Base-by-base conservation (phyloP, 2,888 invertebrate species). In the Coelopa pilipes region DNA sequence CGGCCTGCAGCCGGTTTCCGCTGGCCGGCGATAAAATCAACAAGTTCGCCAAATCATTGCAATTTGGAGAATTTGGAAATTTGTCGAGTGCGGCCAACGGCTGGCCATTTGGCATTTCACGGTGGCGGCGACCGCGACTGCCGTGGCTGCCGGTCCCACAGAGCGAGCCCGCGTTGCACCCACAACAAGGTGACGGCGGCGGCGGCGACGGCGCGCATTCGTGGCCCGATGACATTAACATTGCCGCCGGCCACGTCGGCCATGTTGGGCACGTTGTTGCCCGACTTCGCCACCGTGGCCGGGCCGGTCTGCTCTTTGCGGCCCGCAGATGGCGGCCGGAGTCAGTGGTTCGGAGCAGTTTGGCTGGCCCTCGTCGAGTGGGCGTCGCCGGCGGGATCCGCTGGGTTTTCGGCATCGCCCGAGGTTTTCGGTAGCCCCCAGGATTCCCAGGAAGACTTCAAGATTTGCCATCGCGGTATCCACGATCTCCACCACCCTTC, bases 1-100 rank as follows among this genome's bases (percentile, higher is more conserved):
- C n/a, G n/a, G n/a, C n/a, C 34, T 34, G 34, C 34, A 34, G 34
- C 34, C 34, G 7, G 7, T 7, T 34, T 34, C 34, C 34, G 7
- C 7, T 34, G 34, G 34, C 34, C 34, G 34, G 34, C 34, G 34
- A 34, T 34, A 65, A 65, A 65, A 63, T 63, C 63, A 63, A 47
- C 65, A 65, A 65, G 47, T 65, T 47, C 19, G 45, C 17, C 63
- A 47, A 65, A 47, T 65, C 46, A 65, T 17, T 12, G 65, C 9
- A n/a, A 65, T 65, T 65, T 65, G 47, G 19, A 46, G 46, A 65
- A 65, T 65, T 65, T 65, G 65, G 47, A 65, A 47, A 65, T 65
- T 65, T 65, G 46, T 17, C 65, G 47, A 47, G 47, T 34, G 34
- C 34, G 34, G 7, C 34, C 34, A 46, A 65, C 12, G 17, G 21